Evolutionary conservation across 2,113 vertebrate genomes (phyloP).

Genomic region (Catharus bicknelli): DNA sequence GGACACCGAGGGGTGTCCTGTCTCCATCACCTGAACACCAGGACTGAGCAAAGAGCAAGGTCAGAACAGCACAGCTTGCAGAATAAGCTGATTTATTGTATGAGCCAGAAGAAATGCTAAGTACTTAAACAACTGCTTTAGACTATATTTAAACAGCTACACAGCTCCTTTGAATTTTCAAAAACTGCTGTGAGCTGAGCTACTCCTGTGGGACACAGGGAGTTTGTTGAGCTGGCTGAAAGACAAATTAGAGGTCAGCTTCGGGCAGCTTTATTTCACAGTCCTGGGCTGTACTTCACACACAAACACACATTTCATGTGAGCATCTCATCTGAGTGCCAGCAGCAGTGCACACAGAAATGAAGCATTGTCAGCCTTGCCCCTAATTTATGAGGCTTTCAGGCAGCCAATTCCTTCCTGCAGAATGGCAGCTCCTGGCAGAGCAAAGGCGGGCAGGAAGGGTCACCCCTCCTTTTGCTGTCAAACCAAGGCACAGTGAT

Average conservation of each 20-base stretch:
- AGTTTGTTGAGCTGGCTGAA: slow-evolving; percentile 13
- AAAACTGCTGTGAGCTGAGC: not conserved
- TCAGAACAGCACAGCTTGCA: not conserved
- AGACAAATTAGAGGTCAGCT: slow-evolving; percentile 5
- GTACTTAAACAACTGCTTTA: not conserved
- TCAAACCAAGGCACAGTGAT: not conserved
- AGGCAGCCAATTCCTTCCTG: not conserved
- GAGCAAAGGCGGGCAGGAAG: not conserved
- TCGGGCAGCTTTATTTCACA: not conserved
- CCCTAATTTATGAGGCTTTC: not conserved
- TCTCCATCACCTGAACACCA: not conserved
- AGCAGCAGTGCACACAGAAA: not conserved
- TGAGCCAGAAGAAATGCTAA: not conserved
- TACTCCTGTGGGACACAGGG: not conserved
- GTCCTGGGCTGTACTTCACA: not conserved
- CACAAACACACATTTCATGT: not conserved
- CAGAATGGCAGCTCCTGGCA: not conserved
- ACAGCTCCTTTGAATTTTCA: not conserved
- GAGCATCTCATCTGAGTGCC: not conserved
- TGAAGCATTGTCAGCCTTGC: not conserved
- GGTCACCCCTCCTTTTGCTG: not conserved
- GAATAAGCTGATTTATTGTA: not conserved
- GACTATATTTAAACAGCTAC: not conserved
- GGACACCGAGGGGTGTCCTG: not conserved
- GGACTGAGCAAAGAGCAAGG: not conserved